A percentile compares a stretch with the other conserved stretches of the same genome.
phyloP scores from a whole-genome alignment of 2,797 vertebrate genomes.

The Carapus acus region DNA sequence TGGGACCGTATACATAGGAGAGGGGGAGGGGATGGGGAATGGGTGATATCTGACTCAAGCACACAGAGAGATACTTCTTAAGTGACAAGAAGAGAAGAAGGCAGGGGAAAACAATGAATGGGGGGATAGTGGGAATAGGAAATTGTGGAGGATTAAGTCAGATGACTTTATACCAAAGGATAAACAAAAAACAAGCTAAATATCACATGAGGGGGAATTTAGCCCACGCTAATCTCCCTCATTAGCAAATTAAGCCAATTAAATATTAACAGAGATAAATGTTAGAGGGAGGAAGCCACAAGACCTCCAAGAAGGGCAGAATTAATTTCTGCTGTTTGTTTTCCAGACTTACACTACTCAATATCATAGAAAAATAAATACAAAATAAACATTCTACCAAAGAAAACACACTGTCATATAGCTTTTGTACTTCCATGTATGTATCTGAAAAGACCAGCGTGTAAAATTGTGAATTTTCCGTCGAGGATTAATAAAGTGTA shows the following conservation, averaged over 20 bases:
- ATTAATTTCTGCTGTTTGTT: conserved; percentile 21
- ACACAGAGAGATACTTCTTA: conserved; percentile 21
- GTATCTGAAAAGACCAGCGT: too few species aligned
- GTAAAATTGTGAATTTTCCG: too few species aligned
- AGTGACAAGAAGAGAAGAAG: conserved; percentile 6
- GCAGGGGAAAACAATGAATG: conserved; percentile 21
- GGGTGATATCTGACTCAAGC: conserved; percentile 2
- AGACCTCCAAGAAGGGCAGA: conserved; percentile 14
- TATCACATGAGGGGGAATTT: neutral
- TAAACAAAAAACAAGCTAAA: conserved; percentile 12
- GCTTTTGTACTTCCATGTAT: too few species aligned
- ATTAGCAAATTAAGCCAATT: conserved; percentile 65
- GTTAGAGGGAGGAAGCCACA: conserved; percentile 45
- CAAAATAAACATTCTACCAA: too few species aligned
- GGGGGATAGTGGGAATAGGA: conserved; percentile 12
- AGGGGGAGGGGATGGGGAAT: conserved; percentile 26
- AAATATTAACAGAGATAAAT: conserved; percentile 66
- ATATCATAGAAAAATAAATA: too few species aligned
- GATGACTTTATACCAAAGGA: too few species aligned
- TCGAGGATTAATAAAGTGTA: too few species aligned
- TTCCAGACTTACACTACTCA: too few species aligned
- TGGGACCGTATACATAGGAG: conserved; percentile 44
- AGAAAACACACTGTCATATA: too few species aligned
- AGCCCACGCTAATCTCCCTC: conserved; percentile 28
- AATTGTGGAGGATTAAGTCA: conserved; percentile 14